Base-by-base conservation (phyloP, 2,888 invertebrate genomes). In the Protula sp. region DNA sequence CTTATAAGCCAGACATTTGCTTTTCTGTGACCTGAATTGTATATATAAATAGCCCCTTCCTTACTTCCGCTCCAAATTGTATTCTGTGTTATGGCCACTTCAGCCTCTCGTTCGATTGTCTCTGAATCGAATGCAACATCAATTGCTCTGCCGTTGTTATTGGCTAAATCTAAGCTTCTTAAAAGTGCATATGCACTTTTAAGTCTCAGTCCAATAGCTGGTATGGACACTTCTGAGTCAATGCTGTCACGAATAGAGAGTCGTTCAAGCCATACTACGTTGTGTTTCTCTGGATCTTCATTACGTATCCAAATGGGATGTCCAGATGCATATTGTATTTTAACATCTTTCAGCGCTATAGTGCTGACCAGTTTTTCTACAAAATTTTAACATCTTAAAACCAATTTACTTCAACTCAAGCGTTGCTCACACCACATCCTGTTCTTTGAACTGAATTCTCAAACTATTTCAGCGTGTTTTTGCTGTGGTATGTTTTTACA, bases 241-340 rank as follows among this genome's bases (percentile, higher is more conserved):
- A 28, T 48, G 50, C n/a, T n/a, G n/a, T n/a, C n/a, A n/a, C n/a
- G n/a, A n/a, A n/a, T n/a, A n/a, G n/a, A n/a, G n/a, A n/a, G n/a
- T n/a, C n/a, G 27, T 29, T 53, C 53, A 22, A 53, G n/a, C 53
- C 53, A 53, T 22, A 53, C n/a, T 3, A 53, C 29, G 29, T 53
- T 53, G 53, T 53, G 53, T 53, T 53, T 53, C 53, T 53, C 53
- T 14, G 27, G 27, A 29, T 53, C 53, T 53, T 27, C 22, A 29
- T 53, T 53, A 27, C 53, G 30, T 3, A 53, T 1, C 19, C 28
- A 29, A 27, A 53, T 29, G 2, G 53, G 29, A 9, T 53, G 27
- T 2, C 53, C 30, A 2, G 53, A 29, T 5, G n/a, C 53, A 9
- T 28, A 29, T 24, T 29, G 24, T 5, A 53, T 29, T 28, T 29